Percentiles rank a stretch among this genome's conserved stretches.
These are phyloP conservation scores for Rostratula benghalensis DNA, from an alignment of 2,113 vertebrate species.

Conservation along the genomic window DNA sequence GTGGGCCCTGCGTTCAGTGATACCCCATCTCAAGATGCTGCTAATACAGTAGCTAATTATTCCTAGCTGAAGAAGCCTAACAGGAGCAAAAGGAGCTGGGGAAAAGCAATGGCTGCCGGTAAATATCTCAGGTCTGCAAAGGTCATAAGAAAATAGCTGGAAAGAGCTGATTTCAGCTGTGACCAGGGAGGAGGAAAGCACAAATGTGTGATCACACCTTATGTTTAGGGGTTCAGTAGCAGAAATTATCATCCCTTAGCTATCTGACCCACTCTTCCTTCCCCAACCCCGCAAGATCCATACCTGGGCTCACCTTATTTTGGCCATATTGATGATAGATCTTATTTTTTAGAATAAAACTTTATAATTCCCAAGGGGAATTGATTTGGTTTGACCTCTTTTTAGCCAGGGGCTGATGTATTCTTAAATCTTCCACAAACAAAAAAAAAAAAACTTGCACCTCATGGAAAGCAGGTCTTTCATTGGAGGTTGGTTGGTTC, in stretches of 20 bases:
- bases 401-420: neutral
- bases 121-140: conserved; percentile 46
- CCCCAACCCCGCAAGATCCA: neutral
- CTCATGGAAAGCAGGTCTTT: neutral
- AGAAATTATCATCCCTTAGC: neutral
- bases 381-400: neutral
- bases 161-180: neutral
- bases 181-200: neutral
- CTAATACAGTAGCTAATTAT: conserved; percentile 68
- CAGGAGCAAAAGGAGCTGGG: conserved; percentile 55
- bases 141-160: neutral
- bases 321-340: neutral
- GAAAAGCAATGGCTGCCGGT: conserved; percentile 89
- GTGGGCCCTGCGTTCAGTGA: conserved; percentile 59
- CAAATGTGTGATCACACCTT: neutral
- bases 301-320: neutral
- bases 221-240: neutral
- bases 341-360: neutral
- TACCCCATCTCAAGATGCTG: conserved; percentile 51
- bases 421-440: neutral
- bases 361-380: neutral
- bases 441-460: neutral
- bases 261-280: neutral
- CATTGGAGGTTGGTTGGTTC: neutral
- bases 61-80: conserved; percentile 67